Base-by-base conservation (phyloP, 2,888 invertebrate species). In the Dasypogon diadema region DNA sequence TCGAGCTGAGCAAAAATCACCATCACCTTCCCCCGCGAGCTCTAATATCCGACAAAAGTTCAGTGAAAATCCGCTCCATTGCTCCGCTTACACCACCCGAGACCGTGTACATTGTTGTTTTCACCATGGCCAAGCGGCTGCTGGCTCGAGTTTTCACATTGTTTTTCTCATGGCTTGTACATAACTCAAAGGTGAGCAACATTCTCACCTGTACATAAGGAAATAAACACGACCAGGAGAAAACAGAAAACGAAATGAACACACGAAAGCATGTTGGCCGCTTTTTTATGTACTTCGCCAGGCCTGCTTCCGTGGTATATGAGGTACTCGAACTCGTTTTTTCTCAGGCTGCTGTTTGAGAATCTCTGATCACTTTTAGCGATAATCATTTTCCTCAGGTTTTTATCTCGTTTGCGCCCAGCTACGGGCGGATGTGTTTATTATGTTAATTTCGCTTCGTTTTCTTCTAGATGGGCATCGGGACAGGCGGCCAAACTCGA, bases 391-490 rank as follows among this genome's bases (percentile, higher is more conserved):
- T 42, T 21, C 60, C 21, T 34, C 12, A 34, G 26, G 34, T 37
- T 60, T 60, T 60, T 60, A 14, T 60, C 18, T 10, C 60, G 18
- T 60, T 60, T 60, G 16, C 60, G 37, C 37, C 60, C 21, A 18
- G 18, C 21, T 58, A 12, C 60, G 14, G 26, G 37, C 60, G 60
- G 60, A 60, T 60, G 60, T 60, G 60, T 60, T 60, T 60, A 60
- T 60, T 60, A 60, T 60, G 60, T 60, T 60, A 60, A 60, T 60
- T 60, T 60, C 60, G n/a, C 34, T 21, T 60, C 37, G 60, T 60
- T 60, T 60, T 37, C 58, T 37, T 16, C 2, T 37, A 60, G 60
- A 60, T 60, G 37, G 37, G 21, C 60, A 60, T 60, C 60, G 34
- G 16, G 16, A 37, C 37, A 10, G 37, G 2, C 14, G 21, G 21